Percentiles rank a stretch among this genome's conserved stretches.
These are phyloP conservation scores for Lepidotrigona ventralis DNA, from an alignment of 1,140 invertebrate species.

Conservation along the genomic window DNA sequence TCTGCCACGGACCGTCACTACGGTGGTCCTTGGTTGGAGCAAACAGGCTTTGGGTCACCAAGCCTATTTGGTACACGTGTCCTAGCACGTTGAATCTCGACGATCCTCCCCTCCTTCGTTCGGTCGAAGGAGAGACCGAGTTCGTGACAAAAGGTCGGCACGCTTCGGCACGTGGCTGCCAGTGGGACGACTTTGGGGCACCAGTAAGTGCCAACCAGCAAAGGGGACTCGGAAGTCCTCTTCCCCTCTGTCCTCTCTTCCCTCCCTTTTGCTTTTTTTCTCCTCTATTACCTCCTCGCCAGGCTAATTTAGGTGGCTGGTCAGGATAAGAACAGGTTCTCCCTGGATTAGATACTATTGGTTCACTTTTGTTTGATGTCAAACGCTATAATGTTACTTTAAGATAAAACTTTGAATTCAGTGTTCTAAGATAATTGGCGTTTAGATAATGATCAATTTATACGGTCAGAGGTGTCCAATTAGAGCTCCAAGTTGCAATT, in stretches of 20 bases:
- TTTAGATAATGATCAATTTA: not conserved
- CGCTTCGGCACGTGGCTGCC: conserved; percentile 65
- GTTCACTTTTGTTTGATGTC: not conserved
- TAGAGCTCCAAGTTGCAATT: not conserved
- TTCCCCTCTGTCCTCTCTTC: not conserved
- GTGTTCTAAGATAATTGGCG: not conserved
- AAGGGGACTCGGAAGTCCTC: conserved; percentile 40
- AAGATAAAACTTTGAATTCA: not conserved
- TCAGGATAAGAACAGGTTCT: not conserved
- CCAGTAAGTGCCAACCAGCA: conserved; percentile 69
- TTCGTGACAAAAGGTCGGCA: conserved; percentile 57
- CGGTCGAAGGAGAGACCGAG: conserved; percentile 37
- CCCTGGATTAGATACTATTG: not conserved
- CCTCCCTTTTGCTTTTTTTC: not conserved
- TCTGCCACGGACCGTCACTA: not conserved
- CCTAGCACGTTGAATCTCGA: conserved; percentile 64
- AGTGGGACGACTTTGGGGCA: conserved; percentile 55
- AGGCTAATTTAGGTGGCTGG: not conserved
- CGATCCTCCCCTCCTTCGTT: conserved; percentile 56
- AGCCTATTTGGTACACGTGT: conserved; percentile 74
- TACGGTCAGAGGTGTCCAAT: not conserved
- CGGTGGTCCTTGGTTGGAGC: conserved; percentile 42
- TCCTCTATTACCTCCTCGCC: not conserved
- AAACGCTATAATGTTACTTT: no score
- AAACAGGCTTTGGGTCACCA: conserved; percentile 70